These are phyloP conservation scores for Drosophila subsilvestris DNA, from an alignment of 2,888 invertebrate species.

Conservation along the genomic window DNA sequence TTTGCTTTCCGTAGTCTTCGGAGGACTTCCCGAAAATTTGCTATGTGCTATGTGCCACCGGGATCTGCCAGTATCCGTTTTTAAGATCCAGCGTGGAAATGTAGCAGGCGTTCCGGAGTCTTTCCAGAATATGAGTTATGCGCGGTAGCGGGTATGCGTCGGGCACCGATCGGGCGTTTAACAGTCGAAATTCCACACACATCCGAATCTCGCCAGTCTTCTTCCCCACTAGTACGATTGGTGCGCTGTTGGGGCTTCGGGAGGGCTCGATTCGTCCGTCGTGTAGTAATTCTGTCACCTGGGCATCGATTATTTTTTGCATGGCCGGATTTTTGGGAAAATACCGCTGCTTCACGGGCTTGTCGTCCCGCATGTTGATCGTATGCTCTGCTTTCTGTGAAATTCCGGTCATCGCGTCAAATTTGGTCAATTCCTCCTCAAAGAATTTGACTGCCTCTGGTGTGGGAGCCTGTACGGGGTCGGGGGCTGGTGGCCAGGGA, in stretches of 20 bases:
- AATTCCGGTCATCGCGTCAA: neutral
- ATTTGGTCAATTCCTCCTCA: neutral
- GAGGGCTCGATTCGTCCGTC: constrained; percentile 3
- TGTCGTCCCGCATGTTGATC: too few relatives aligned
- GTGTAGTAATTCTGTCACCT: neutral
- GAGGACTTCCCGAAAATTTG: neutral
- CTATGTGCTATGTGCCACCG: constrained; percentile 4
- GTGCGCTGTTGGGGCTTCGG: neutral
- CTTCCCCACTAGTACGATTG: neutral
- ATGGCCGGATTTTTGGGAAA: too few relatives aligned
- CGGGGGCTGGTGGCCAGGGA: too few relatives aligned
- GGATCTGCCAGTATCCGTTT: too few relatives aligned
- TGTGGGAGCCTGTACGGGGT: too few relatives aligned
- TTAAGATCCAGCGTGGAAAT: too few relatives aligned
- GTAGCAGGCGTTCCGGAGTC: neutral
- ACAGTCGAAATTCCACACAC: neutral
- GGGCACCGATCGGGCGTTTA: constrained; percentile 4
- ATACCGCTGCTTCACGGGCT: too few relatives aligned
- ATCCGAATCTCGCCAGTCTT: neutral
- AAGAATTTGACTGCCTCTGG: too few relatives aligned
- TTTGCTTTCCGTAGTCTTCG: neutral
- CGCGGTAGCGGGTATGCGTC: neutral
- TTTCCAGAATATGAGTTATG: constrained; percentile 25
- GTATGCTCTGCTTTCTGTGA: too few relatives aligned
- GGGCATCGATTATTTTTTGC: neutral